Evolutionary conservation across 1,140 invertebrate species (phyloP).

Genomic region (Hycleus cichorii): DNA sequence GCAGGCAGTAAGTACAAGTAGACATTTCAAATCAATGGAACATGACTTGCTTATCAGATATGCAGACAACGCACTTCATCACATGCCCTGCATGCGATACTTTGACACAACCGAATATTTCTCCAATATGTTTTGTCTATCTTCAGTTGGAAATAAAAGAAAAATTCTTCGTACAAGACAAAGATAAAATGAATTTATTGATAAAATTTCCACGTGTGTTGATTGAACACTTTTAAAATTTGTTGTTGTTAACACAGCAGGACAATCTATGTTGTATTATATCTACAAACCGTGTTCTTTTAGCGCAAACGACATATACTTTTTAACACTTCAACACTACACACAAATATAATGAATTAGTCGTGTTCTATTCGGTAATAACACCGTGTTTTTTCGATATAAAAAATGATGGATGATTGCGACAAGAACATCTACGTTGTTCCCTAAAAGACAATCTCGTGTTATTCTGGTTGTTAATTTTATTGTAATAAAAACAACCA

Average conservation of each 20-base stretch:
- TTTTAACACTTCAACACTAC: constrained; percentile 1
- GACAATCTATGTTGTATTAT: too few species aligned
- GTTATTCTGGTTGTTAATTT: neutral
- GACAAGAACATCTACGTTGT: neutral
- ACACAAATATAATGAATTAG: neutral
- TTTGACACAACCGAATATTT: constrained; percentile 12
- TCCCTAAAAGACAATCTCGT: neutral
- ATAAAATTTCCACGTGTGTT: neutral
- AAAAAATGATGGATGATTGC: neutral
- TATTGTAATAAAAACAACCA: constrained; percentile 1
- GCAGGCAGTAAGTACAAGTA: constrained; percentile 20
- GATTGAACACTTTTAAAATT: neutral
- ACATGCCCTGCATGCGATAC: constrained; percentile 17
- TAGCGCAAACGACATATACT: constrained; percentile 2
- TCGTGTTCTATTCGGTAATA: neutral
- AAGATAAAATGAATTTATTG: neutral
- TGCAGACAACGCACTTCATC: constrained; percentile 23
- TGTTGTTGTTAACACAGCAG: neutral
- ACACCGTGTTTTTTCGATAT: neutral
- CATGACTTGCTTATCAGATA: constrained; percentile 23
- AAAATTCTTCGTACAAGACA: neutral
- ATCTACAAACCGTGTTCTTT: neutral
- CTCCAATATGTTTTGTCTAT: neutral
- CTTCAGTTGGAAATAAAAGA: constrained; percentile 1
- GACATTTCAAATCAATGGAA: constrained; percentile 22